phyloP scores from a whole-genome alignment of 2,888 invertebrate species.

The Cryptocephalus moraei region DNA sequence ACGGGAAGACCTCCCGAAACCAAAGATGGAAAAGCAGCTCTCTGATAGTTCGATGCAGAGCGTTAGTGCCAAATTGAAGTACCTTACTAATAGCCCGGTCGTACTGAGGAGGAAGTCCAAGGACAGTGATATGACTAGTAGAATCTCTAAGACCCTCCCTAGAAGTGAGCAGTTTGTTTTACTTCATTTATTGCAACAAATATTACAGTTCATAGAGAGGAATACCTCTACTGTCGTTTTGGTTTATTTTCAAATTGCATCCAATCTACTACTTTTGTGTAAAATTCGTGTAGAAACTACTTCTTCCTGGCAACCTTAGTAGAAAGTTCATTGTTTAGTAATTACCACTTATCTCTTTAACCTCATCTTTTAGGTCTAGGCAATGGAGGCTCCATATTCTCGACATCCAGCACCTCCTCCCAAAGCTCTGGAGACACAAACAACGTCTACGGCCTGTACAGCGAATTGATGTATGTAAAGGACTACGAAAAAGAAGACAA shows the following conservation, averaged over 20 bases:
- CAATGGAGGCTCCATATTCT: conserved; percentile 40
- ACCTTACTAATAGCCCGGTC: conserved; percentile 55
- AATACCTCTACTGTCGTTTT: no score
- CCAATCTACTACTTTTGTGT: no score
- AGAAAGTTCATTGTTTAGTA: no score
- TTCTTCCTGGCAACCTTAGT: no score
- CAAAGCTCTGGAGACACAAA: conserved; percentile 57
- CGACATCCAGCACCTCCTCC: conserved; percentile 47
- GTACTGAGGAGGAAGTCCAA: conserved; percentile 49
- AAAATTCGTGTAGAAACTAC: no score
- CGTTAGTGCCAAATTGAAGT: conserved; percentile 47
- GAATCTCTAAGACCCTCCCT: conserved; percentile 71
- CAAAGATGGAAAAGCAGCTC: conserved; percentile 56
- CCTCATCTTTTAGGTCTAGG: conserved; percentile 11
- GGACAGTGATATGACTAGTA: conserved; percentile 48
- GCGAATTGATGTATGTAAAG: conserved; percentile 80
- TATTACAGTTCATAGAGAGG: no score
- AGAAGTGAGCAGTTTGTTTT: conserved; percentile 35
- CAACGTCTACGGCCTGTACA: conserved; percentile 83
- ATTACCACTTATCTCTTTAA: no score
- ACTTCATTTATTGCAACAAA: not conserved
- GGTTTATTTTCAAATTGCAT: no score
- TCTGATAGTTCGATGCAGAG: conserved; percentile 47
- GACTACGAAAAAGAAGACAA: conserved; percentile 75
- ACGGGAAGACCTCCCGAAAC: conserved; percentile 23